phyloP scores from a whole-genome alignment of 2,888 invertebrate species.

The Steromphala cineraria region DNA sequence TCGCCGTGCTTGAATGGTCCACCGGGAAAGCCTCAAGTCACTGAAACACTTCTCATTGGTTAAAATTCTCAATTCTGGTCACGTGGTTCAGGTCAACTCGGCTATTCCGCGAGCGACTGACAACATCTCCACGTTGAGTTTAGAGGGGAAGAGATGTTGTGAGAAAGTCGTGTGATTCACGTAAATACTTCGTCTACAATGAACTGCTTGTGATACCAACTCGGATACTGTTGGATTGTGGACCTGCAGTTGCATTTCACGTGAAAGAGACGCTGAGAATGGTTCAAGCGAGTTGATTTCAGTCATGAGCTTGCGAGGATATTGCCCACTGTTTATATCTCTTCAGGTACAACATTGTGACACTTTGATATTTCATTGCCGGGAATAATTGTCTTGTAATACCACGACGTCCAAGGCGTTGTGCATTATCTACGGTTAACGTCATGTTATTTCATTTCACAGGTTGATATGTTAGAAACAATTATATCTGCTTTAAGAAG shows the following conservation, averaged over 20 bases:
- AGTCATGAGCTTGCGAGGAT: slow-evolving; percentile 6
- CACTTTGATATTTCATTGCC: no score
- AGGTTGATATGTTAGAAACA: no score
- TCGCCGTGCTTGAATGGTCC: slow-evolving; percentile 15
- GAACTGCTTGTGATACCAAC: neutral
- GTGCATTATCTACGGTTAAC: no score
- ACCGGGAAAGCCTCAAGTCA: slow-evolving; percentile 7
- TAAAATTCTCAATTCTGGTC: neutral
- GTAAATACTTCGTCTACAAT: neutral
- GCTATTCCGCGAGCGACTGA: neutral
- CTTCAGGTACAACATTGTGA: neutral
- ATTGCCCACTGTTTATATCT: neutral
- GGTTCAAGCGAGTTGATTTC: neutral
- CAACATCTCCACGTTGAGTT: slow-evolving; percentile 9
- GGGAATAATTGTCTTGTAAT: no score
- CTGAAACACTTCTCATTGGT: neutral
- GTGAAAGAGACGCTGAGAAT: neutral
- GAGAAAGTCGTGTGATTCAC: neutral
- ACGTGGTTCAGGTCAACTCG: slow-evolving; percentile 16
- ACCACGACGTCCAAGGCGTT: no score
- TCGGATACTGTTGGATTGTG: neutral
- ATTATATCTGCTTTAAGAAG: no score
- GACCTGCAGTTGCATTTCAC: neutral
- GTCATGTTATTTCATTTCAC: no score
- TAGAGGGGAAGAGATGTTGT: neutral